Conservation (phyloP, 1,140 invertebrate genomes). For the Pemphigus obesinymphae region DNA sequence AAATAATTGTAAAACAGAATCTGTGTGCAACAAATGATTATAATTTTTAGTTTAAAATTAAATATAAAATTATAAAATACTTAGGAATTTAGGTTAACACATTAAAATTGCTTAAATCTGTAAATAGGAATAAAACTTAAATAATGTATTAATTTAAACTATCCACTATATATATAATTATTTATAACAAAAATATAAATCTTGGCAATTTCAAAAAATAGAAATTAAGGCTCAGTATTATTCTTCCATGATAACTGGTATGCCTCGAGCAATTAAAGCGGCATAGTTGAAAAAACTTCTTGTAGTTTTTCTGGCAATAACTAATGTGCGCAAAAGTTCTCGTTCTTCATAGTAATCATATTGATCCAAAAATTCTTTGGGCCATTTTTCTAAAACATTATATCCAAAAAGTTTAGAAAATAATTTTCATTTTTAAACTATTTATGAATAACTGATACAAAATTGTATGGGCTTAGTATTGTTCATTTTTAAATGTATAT, state of each 20-base stretch:
- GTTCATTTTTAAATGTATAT: too few species aligned
- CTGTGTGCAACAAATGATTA: neutral
- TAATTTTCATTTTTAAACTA: neutral
- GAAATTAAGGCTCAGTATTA: neutral
- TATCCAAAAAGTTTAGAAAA: neutral
- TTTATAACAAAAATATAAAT: neutral
- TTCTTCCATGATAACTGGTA: constrained; percentile 38
- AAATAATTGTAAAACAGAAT: neutral
- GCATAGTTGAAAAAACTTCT: constrained; percentile 41
- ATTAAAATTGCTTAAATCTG: neutral
- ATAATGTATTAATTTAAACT: neutral
- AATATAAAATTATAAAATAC: neutral
- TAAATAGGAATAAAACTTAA: neutral
- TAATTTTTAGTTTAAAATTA: neutral
- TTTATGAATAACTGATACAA: neutral
- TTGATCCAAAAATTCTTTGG: constrained; percentile 38
- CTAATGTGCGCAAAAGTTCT: constrained; percentile 57
- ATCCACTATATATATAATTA: neutral
- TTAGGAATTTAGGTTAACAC: neutral
- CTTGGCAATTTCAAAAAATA: neutral
- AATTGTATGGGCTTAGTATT: too few species aligned
- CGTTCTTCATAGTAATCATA: constrained; percentile 50
- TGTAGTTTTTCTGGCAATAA: constrained; percentile 54
- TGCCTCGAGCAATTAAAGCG: constrained; percentile 44
- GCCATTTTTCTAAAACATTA: constrained; percentile 35